These are phyloP conservation scores for Melanocharis versteri DNA, from an alignment of 2,113 vertebrate species.

Conservation along the genomic window DNA sequence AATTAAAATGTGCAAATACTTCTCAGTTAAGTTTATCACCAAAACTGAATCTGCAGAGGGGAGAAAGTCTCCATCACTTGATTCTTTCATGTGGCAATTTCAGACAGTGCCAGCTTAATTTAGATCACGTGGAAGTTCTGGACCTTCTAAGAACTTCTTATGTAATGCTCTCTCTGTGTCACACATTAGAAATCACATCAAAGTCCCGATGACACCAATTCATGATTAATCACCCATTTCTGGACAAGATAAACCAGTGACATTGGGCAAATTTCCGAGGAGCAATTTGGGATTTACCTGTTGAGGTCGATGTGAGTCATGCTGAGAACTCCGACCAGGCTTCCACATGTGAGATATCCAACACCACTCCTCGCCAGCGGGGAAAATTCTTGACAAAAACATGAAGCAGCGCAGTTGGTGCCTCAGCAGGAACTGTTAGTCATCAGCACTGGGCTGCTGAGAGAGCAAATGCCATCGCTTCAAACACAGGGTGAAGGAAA, in stretches of 20 bases:
- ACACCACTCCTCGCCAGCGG: background rate
- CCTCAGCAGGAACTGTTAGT: conserved; percentile 50
- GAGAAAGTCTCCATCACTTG: background rate
- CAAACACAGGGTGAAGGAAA: background rate
- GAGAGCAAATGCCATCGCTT: background rate
- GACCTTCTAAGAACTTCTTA: background rate
- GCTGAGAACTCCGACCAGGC: rapidly evolving
- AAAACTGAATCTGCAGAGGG: background rate
- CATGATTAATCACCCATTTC: background rate
- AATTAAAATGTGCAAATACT: background rate
- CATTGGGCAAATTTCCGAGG: background rate
- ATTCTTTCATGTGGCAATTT: background rate
- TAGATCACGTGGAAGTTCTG: background rate
- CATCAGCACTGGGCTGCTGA: background rate
- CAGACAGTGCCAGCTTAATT: background rate
- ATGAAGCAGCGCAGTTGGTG: background rate
- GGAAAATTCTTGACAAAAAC: background rate
- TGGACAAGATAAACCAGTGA: background rate
- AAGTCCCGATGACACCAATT: background rate
- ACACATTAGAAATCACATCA: background rate
- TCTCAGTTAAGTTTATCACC: background rate
- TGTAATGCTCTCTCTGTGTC: background rate
- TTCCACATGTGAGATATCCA: background rate
- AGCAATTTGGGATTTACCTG: conserved; percentile 28
- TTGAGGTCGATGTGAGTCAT: background rate